A percentile compares a stretch with the other conserved stretches of the same genome.
phyloP scores from a whole-genome alignment of 2,797 vertebrate species.

The Peromyscus eremicus region DNA sequence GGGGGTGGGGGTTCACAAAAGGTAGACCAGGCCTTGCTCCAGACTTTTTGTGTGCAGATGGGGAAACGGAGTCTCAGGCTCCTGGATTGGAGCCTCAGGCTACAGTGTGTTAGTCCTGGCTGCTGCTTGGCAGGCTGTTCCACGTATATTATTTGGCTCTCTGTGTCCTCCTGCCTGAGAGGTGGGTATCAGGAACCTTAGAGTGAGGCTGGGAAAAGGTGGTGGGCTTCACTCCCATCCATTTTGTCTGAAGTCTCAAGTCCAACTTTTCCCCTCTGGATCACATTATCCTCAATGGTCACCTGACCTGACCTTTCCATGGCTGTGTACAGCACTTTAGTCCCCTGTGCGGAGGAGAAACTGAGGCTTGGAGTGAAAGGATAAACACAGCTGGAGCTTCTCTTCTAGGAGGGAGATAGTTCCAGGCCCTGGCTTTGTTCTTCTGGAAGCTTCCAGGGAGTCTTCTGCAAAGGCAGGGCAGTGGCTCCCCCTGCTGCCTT shows the following conservation, averaged over 20 bases:
- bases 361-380: neutral
- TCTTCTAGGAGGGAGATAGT: neutral
- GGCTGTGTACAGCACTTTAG: fast-evolving
- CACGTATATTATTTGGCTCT: fast-evolving
- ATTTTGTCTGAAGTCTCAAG: neutral
- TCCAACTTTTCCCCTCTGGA: neutral
- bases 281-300: neutral
- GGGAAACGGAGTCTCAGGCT: neutral
- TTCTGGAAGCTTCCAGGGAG: neutral
- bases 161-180: fast-evolving
- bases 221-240: neutral
- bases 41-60: neutral
- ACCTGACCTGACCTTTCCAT: neutral
- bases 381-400: neutral
- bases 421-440: neutral
- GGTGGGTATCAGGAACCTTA: fast-evolving
- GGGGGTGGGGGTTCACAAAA: neutral
- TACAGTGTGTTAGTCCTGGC: fast-evolving
- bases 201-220: neutral
- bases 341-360: neutral
- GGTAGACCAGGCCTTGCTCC: neutral
- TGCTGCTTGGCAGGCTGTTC: too few species aligned
- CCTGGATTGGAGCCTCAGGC: neutral
- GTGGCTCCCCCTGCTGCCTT: slow-evolving; percentile 62
- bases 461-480: neutral